Percentiles rank a stretch among this genome's conserved stretches.
phyloP scores from a whole-genome alignment of 1,140 invertebrate species.

The Leucophenga varia region DNA sequence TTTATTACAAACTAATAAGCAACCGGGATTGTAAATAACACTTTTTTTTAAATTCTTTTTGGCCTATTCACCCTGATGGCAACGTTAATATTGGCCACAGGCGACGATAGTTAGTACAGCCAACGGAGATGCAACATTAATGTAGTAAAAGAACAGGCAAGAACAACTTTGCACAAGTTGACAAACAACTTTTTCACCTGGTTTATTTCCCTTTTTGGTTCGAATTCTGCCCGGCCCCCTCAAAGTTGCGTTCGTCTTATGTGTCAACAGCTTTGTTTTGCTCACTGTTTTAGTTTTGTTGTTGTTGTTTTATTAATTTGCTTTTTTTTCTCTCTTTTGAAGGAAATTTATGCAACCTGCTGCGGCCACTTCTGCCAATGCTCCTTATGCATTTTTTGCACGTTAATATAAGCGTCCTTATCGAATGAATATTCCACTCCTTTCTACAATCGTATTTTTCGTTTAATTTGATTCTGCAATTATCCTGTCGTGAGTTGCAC shows the following conservation, averaged over 20 bases:
- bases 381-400: constrained; percentile 19
- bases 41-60: background rate
- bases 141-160: constrained; percentile 30
- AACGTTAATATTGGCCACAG: background rate
- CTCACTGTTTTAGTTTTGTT: constrained; percentile 4
- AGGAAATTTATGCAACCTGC: constrained; percentile 29
- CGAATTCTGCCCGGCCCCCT: too few relatives aligned
- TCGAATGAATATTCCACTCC: too few relatives aligned
- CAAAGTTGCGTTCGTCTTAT: too few relatives aligned
- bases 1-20: too few relatives aligned
- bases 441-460: too few relatives aligned
- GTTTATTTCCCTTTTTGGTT: constrained; percentile 29
- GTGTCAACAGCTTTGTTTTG: too few relatives aligned
- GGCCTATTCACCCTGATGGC: background rate
- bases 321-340: constrained; percentile 14
- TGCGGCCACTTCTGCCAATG: constrained; percentile 3
- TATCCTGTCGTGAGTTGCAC: constrained; percentile 35
- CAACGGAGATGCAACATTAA: constrained; percentile 44
- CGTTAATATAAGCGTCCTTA: too few relatives aligned
- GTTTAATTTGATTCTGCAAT: constrained; percentile 17
- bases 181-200: constrained; percentile 55
- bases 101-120: constrained; percentile 28
- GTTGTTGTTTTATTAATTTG: background rate
- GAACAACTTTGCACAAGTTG: too few relatives aligned
- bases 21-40: background rate